Evolutionary conservation across 2,888 invertebrate species (phyloP).

Genomic region (Oscheius sp.): DNA sequence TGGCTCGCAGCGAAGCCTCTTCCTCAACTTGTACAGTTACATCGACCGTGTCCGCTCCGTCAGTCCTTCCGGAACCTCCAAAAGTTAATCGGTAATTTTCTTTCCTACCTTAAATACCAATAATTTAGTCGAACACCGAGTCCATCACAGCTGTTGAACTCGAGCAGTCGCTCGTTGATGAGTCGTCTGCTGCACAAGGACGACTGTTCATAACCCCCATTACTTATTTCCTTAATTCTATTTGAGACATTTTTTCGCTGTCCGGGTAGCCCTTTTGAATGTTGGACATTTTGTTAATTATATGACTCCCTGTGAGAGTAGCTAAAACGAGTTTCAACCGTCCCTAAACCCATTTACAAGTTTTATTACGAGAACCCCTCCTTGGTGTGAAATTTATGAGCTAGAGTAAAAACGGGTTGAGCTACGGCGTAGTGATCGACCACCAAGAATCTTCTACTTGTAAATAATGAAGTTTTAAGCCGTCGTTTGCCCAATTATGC

Average conservation of each 20-base stretch:
- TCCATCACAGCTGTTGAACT: conserved; percentile 2
- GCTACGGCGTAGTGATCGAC: conserved; percentile 5
- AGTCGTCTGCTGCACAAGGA: conserved; percentile 38
- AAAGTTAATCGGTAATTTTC: conserved; percentile 2
- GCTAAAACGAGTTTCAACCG: not conserved
- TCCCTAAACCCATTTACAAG: conserved; percentile 1
- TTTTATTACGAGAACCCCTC: no score
- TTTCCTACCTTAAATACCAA: not conserved
- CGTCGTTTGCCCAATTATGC: conserved; percentile 1
- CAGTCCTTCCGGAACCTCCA: not conserved
- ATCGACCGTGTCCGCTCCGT: not conserved
- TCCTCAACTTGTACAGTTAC: not conserved
- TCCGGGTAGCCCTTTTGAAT: conserved; percentile 1
- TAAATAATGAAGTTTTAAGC: conserved; percentile 9
- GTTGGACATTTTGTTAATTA: not conserved
- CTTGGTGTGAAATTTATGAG: not conserved
- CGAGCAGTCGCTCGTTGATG: conserved; percentile 36
- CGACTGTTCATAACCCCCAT: conserved; percentile 18
- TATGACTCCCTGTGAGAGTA: conserved; percentile 9
- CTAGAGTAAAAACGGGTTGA: conserved; percentile 4
- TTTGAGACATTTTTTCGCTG: no score
- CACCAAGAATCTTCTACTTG: conserved; percentile 3
- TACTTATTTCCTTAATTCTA: conserved; percentile 9
- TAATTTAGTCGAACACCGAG: conserved; percentile 31
- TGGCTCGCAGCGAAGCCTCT: conserved; percentile 29